Evolutionary conservation across 53 echinoderm and acorn worm genomes (phyloP).

Genomic region (Actinopyga echinites): DNA sequence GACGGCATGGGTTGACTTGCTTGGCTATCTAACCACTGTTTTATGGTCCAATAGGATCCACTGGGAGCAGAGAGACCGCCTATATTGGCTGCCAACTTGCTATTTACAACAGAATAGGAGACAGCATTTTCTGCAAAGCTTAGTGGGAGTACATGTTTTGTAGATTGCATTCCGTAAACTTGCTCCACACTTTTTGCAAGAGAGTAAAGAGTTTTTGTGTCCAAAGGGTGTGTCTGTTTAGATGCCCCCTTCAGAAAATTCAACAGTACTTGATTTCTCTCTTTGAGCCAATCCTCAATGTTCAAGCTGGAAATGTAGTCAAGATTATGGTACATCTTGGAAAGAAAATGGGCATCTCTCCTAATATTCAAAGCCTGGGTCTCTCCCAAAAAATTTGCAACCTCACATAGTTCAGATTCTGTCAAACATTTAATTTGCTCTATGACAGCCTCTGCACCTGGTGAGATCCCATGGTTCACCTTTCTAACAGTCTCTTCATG

Average conservation of each 20-base stretch:
- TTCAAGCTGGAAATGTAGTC: neutral
- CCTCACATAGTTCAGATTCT: neutral
- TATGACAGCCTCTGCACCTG: too few species aligned
- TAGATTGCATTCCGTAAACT: too few species aligned
- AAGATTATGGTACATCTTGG: neutral
- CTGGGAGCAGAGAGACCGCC: neutral
- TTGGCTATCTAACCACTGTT: neutral
- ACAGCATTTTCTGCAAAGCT: neutral
- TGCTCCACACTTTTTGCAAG: neutral
- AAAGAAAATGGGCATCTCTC: neutral
- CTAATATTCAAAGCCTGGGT: neutral
- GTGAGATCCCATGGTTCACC: too few species aligned
- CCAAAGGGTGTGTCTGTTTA: neutral
- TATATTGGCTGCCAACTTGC: neutral
- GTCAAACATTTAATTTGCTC: too few species aligned
- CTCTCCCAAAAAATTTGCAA: conserved; percentile 9
- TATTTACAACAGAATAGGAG: neutral
- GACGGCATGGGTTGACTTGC: neutral
- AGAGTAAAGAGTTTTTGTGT: neutral
- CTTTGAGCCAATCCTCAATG: neutral
- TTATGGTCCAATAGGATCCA: neutral
- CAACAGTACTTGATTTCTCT: neutral
- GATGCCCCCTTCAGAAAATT: neutral
- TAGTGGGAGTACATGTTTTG: too few species aligned
- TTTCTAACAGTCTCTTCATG: too few species aligned